phyloP scores from a whole-genome alignment of 64 coral and sea anemone species.

The Pocillopora damicornis region DNA sequence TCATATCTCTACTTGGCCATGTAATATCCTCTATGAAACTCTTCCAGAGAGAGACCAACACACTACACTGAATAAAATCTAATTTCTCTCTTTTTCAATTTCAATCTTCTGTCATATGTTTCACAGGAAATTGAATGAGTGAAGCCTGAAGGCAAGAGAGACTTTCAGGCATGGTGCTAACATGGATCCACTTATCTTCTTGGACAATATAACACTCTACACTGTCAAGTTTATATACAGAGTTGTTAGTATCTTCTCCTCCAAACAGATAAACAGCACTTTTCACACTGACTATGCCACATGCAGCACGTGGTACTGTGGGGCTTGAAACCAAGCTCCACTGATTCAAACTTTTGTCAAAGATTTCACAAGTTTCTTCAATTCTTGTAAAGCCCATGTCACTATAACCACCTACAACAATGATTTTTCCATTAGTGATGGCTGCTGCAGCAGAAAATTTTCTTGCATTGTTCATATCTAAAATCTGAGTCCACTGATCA shows the following conservation, averaged over 20 bases:
- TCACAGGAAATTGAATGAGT: not conserved
- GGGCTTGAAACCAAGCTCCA: constrained; percentile 14
- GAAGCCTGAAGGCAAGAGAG: not conserved
- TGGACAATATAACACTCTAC: constrained; percentile 1
- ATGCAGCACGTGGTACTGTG: constrained; percentile 6
- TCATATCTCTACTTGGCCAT: too few relatives aligned
- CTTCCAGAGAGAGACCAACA: too few relatives aligned
- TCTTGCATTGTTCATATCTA: constrained; percentile 3
- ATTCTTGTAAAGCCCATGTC: not conserved
- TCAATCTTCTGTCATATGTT: not conserved
- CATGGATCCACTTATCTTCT: not conserved
- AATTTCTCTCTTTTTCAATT: too few relatives aligned
- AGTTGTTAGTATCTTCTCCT: not conserved
- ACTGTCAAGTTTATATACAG: not conserved
- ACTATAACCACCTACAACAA: constrained; percentile 18
- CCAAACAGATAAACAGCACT: constrained; percentile 34
- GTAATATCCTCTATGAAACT: too few relatives aligned
- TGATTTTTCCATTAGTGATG: not conserved
- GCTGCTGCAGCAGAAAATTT: not conserved
- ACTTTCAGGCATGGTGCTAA: not conserved
- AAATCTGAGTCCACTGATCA: constrained; percentile 13
- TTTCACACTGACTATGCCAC: constrained; percentile 22
- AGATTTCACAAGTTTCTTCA: constrained; percentile 23
- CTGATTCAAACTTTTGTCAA: constrained; percentile 7
- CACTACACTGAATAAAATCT: too few relatives aligned